These are phyloP conservation scores for Euproctis similis DNA, from an alignment of 2,888 invertebrate genomes.

Conservation along the genomic window DNA sequence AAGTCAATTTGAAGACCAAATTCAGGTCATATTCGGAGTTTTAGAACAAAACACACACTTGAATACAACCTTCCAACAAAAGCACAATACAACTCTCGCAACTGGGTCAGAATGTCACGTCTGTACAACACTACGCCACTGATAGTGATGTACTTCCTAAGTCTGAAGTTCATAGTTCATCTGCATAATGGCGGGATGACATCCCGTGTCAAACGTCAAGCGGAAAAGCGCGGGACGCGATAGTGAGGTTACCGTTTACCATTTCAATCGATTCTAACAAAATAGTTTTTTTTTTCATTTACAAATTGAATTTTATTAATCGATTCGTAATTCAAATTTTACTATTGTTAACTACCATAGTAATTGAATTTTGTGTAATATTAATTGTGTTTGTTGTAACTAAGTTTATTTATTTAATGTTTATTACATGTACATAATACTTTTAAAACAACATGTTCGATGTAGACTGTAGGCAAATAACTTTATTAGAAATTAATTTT, in stretches of 20 bases:
- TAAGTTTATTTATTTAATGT: too few relatives aligned
- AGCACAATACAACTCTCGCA: conserved; percentile 45
- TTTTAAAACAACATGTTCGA: too few relatives aligned
- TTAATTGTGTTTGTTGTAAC: too few relatives aligned
- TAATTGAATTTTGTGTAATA: too few relatives aligned
- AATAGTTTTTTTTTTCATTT: conserved; percentile 2
- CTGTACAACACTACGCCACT: conserved; percentile 37
- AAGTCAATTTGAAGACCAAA: too few relatives aligned
- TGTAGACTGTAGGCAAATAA: too few relatives aligned
- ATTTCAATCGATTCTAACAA: not conserved
- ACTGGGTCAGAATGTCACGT: conserved; percentile 55
- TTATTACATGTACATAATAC: too few relatives aligned
- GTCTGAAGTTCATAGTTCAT: conserved; percentile 37
- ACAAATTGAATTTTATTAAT: conserved; percentile 18
- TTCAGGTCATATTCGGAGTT: conserved; percentile 13
- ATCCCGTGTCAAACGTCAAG: conserved; percentile 23
- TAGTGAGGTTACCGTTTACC: conserved; percentile 2
- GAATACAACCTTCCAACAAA: conserved; percentile 29
- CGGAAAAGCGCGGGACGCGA: conserved; percentile 29
- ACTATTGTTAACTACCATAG: too few relatives aligned
- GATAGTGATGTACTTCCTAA: conserved; percentile 29
- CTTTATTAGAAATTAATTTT: too few relatives aligned
- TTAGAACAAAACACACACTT: conserved; percentile 21
- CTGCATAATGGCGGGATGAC: conserved; percentile 37
- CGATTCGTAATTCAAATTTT: conserved; percentile 14